These are phyloP conservation scores for Chiloscyllium punctatum DNA, from an alignment of 2,797 vertebrate genomes.

Conservation along the genomic window DNA sequence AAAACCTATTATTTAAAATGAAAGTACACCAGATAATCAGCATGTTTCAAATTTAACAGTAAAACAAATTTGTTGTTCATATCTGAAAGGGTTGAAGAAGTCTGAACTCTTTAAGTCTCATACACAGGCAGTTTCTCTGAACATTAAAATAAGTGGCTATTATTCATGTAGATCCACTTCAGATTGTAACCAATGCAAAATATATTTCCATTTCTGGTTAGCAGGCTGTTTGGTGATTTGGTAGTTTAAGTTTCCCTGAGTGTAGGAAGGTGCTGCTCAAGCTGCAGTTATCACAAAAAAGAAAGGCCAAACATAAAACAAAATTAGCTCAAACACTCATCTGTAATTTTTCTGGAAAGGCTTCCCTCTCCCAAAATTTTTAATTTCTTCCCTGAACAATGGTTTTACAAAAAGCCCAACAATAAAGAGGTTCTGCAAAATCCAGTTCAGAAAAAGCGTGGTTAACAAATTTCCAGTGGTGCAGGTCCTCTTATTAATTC, in stretches of 20 bases:
- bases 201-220: background rate
- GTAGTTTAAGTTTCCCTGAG: background rate
- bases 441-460: background rate
- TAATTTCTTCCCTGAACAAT: background rate
- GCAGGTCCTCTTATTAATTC: background rate
- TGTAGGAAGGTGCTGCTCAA: background rate
- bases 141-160: background rate
- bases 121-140: background rate
- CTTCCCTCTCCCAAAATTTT: background rate
- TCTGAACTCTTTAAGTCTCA: background rate
- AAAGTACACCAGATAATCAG: background rate
- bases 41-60: background rate
- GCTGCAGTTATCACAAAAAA: background rate
- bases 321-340: background rate
- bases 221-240: background rate
- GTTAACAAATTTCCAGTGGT: background rate
- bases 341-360: background rate
- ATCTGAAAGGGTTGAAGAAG: background rate
- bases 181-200: background rate
- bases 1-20: background rate
- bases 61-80: background rate
- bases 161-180: background rate
- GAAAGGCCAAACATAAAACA: background rate
- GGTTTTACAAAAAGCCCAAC: background rate
- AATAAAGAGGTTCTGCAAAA: background rate